Conservation (phyloP, 1,140 invertebrate genomes). For the fruit fly (Drosophila melanogaster) region DNA sequence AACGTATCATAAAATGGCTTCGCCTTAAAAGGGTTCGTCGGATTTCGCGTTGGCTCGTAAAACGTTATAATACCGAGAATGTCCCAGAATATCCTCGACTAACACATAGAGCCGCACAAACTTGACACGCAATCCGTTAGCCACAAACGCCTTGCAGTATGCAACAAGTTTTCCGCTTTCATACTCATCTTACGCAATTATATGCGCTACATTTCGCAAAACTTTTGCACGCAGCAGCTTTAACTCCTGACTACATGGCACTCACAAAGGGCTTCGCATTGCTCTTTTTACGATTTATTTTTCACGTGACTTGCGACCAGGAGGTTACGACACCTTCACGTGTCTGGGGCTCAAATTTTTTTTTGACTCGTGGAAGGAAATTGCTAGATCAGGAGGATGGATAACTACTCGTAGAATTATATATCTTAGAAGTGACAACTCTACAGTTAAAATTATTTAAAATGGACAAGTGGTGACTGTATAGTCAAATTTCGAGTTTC, state of each 20-base stretch:
- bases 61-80: neutral
- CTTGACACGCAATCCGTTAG: conserved; percentile 51
- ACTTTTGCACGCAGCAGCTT: conserved; percentile 58
- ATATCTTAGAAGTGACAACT: neutral
- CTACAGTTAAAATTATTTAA: neutral
- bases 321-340: conserved; percentile 56
- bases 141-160: conserved; percentile 32
- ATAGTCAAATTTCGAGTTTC: neutral
- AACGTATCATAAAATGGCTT: neutral
- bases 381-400: neutral
- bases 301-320: conserved; percentile 54
- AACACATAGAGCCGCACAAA: conserved; percentile 6
- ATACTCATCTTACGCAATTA: conserved; percentile 68
- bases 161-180: conserved; percentile 58
- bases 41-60: neutral
- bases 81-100: neutral
- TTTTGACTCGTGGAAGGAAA: conserved; percentile 12
- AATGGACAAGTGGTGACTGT: no score
- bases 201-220: conserved; percentile 48
- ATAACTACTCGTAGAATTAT: neutral
- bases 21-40: no score
- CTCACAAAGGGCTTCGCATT: conserved; percentile 48
- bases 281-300: conserved; percentile 35
- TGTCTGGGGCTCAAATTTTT: conserved; percentile 42
- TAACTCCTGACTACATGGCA: conserved; percentile 49